phyloP scores from a whole-genome alignment of 2,797 vertebrate genomes.

The Neosilurus hyrtlii region DNA sequence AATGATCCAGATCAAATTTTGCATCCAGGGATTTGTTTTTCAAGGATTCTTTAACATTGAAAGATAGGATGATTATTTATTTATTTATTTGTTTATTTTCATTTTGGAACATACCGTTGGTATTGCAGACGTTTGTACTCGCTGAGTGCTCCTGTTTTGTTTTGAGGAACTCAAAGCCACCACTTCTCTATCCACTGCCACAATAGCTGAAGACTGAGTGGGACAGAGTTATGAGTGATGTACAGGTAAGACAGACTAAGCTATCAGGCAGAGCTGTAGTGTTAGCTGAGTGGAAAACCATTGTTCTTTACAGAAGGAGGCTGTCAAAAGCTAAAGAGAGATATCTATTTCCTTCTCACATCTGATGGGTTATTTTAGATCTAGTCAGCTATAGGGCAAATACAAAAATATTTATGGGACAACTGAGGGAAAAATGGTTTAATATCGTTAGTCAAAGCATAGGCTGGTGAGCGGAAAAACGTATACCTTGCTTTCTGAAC shows the following conservation, averaged over 20 bases:
- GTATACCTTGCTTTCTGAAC: neutral
- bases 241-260: conserved; percentile 61
- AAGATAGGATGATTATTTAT: too few species aligned
- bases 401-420: neutral
- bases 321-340: conserved; percentile 59
- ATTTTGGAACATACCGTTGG: too few species aligned
- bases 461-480: neutral
- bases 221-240: conserved; percentile 68
- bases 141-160: too few species aligned
- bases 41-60: too few species aligned
- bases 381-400: neutral
- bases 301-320: conserved; percentile 55
- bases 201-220: conserved; percentile 71
- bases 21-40: too few species aligned
- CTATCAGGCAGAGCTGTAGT: conserved; percentile 59
- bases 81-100: too few species aligned
- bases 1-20: too few species aligned
- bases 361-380: conserved; percentile 21
- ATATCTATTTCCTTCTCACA: conserved; percentile 27
- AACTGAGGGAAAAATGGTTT: neutral
- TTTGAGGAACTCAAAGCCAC: too few species aligned
- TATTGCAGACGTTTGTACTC: too few species aligned
- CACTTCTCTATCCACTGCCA: conserved; percentile 62
- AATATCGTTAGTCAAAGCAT: neutral
- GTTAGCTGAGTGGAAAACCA: conserved; percentile 59